phyloP scores from a whole-genome alignment of 2,888 invertebrate genomes.

The Rapana venosa region DNA sequence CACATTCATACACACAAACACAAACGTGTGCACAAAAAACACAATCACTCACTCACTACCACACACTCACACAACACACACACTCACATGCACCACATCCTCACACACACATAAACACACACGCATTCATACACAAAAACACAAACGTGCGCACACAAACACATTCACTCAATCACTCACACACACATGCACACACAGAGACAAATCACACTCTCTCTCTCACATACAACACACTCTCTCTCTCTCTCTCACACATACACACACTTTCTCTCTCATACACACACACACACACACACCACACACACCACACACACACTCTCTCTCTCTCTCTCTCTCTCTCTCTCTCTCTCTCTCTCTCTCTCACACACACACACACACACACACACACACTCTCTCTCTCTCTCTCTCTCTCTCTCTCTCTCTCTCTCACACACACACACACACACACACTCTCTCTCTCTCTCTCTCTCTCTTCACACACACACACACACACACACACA shows the following conservation, averaged over 20 bases:
- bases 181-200: neutral
- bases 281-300: too few species aligned
- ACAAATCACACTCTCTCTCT: too few species aligned
- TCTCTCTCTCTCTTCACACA: too few species aligned
- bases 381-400: too few species aligned
- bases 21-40: neutral
- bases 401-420: too few species aligned
- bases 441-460: too few species aligned
- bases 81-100: neutral
- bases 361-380: neutral
- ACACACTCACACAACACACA: neutral
- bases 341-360: neutral
- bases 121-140: neutral
- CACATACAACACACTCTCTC: too few species aligned
- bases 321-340: neutral
- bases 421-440: too few species aligned
- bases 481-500: neutral
- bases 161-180: neutral
- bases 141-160: neutral
- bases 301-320: neutral
- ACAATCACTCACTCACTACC: neutral
- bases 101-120: neutral
- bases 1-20: neutral
- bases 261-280: too few species aligned
- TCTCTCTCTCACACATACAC: too few species aligned